These are phyloP conservation scores for Mus minutoides DNA, from an alignment of 2,797 vertebrate species.

Conservation along the genomic window DNA sequence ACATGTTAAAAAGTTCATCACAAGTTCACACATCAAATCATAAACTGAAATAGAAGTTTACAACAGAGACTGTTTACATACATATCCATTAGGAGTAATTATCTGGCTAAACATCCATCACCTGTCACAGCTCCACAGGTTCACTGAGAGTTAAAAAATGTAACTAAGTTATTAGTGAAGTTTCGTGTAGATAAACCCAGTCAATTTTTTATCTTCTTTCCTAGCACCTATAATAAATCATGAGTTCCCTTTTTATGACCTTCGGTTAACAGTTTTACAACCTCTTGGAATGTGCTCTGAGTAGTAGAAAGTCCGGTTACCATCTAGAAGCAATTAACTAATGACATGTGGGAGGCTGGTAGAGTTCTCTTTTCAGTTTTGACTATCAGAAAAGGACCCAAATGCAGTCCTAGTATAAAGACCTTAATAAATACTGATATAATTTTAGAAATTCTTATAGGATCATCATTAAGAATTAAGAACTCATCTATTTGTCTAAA, in stretches of 20 bases:
- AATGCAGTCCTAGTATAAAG: too few species aligned
- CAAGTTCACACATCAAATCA: not conserved
- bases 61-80: not conserved
- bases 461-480: too few species aligned
- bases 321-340: not conserved
- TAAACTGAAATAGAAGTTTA: not conserved
- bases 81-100: not conserved
- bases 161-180: not conserved
- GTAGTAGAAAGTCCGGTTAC: not conserved
- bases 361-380: too few species aligned
- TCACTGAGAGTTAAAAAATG: not conserved
- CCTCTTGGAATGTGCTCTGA: not conserved
- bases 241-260: not conserved
- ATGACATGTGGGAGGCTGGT: too few species aligned
- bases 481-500: too few species aligned
- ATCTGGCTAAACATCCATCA: not conserved
- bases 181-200: not conserved
- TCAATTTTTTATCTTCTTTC: not conserved
- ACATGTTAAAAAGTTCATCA: not conserved
- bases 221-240: not conserved
- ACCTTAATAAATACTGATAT: too few species aligned
- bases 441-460: too few species aligned
- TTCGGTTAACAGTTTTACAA: not conserved
- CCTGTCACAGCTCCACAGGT: not conserved
- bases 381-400: too few species aligned